Percentiles rank a stretch among this genome's conserved stretches.
phyloP scores from a whole-genome alignment of 2,888 invertebrate species.

The Anticlea derivata region DNA sequence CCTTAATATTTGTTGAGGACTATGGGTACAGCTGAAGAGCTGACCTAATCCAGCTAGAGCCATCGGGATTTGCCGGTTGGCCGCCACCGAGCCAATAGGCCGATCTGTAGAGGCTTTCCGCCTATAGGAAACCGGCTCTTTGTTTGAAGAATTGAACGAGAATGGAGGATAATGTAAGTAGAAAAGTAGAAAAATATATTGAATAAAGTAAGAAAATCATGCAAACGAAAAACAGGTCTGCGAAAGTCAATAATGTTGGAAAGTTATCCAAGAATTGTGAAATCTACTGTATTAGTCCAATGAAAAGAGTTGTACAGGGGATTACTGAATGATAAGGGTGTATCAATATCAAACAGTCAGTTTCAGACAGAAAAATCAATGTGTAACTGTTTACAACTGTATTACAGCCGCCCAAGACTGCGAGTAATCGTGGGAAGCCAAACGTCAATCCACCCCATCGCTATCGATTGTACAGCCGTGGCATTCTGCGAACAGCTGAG shows the following conservation, averaged over 20 bases:
- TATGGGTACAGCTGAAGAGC: neutral
- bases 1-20: neutral
- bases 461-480: slow-evolving; percentile 71
- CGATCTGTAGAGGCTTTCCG: neutral
- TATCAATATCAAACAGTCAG: slow-evolving; percentile 7
- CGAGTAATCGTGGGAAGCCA: slow-evolving; percentile 26
- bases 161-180: slow-evolving; percentile 12
- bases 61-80: slow-evolving; percentile 21
- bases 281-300: too few relatives aligned
- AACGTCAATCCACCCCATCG: slow-evolving; percentile 56
- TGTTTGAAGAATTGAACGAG: slow-evolving; percentile 15
- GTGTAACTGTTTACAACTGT: slow-evolving; percentile 18
- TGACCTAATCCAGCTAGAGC: slow-evolving; percentile 20
- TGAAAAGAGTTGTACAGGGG: neutral
- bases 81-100: slow-evolving; percentile 21
- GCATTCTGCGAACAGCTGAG: slow-evolving; percentile 74
- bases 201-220: neutral
- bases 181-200: neutral
- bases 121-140: slow-evolving; percentile 19
- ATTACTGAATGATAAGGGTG: slow-evolving; percentile 11
- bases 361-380: slow-evolving; percentile 10
- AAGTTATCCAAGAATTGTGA: too few relatives aligned
- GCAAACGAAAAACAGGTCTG: neutral
- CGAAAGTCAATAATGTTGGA: neutral
- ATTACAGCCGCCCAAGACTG: slow-evolving; percentile 16